phyloP scores from a whole-genome alignment of 2,797 vertebrate genomes.

The Eleutherodactylus coqui region DNA sequence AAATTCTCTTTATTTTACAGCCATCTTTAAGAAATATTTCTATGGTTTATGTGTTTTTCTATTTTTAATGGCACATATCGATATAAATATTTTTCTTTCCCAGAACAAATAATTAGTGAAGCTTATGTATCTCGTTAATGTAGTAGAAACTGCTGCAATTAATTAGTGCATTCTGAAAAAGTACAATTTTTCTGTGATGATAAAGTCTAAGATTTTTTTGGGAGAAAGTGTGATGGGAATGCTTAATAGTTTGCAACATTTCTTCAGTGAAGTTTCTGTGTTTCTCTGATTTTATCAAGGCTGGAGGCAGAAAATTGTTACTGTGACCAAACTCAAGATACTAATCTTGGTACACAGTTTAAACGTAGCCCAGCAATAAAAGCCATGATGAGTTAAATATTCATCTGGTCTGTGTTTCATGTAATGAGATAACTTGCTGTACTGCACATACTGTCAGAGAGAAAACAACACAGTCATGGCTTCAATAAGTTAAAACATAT shows the following conservation, averaged over 20 bases:
- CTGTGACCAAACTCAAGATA: conserved; percentile 53
- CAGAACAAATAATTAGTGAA: not conserved
- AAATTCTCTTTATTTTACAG: not conserved
- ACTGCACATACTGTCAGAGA: conserved; percentile 66
- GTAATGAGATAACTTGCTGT: conserved; percentile 71
- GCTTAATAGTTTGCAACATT: conserved; percentile 37
- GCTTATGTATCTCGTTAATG: conserved; percentile 4
- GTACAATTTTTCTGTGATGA: conserved; percentile 1
- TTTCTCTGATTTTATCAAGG: conserved; percentile 37
- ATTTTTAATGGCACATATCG: not conserved
- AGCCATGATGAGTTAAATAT: conserved; percentile 41
- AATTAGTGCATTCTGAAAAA: not conserved
- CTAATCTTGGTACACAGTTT: conserved; percentile 47
- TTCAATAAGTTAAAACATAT: conserved; percentile 66
- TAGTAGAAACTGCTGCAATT: not conserved
- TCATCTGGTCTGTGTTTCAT: conserved; percentile 61
- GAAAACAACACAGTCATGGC: conserved; percentile 73
- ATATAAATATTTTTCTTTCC: not conserved
- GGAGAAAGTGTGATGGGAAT: conserved; percentile 12
- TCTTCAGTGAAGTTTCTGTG: conserved; percentile 50
- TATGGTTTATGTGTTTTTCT: not conserved
- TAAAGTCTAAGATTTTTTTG: conserved; percentile 20
- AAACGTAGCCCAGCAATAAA: conserved; percentile 44
- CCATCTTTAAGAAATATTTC: not conserved
- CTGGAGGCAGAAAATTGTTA: conserved; percentile 44